Base-by-base conservation (phyloP, 1,140 invertebrate genomes). In the Brachionus asplanchnoidis region DNA sequence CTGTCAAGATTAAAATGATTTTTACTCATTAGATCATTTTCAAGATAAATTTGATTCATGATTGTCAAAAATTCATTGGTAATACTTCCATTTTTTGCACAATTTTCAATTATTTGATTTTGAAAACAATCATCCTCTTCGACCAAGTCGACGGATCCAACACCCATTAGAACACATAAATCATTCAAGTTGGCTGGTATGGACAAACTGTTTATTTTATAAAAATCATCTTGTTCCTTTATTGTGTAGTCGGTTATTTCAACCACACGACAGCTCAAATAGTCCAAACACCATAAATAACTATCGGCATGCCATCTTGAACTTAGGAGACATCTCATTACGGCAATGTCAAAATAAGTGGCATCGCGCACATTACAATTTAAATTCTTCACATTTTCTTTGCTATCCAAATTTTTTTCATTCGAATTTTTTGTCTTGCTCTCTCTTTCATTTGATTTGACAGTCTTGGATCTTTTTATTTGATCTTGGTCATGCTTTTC, bases 271-370 rank as follows among this genome's bases (percentile, higher is more conserved):
- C 90, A 89, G 53, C 90, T 88, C 20, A 91, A 87, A 86, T 91
- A 99, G 88, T 96, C 94, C n/a, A 99, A 89, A 32, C 95, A 95
- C 97, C 97, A 99, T 90, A 94, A 95, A 32, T 98, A 93, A 1
- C 97, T 97, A 90, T 99, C 97, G 89, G 98, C 97, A 87, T 95
- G 93, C 98, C 98, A 99, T 87, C 97, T 95, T 0, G 94, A 92
- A 85, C 97, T 94, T 89, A 99, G 97, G n/a, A 99, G 92, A 90
- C 97, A 99, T 77, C 97, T 92, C 26, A 99, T 88, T 5, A 98
- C 95, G 12, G 96, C 95, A 11, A 99, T 95, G 90, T 99, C 98
- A 28, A 99, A 89, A 87, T 97, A 97, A 44, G 95, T 97, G 0
- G 97, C 96, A 26, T 95, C 60, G 23, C 40, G 28, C 40, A 73